Evolutionary conservation across 2,888 invertebrate genomes (phyloP).

Genomic region (Eristalis tenax): DNA sequence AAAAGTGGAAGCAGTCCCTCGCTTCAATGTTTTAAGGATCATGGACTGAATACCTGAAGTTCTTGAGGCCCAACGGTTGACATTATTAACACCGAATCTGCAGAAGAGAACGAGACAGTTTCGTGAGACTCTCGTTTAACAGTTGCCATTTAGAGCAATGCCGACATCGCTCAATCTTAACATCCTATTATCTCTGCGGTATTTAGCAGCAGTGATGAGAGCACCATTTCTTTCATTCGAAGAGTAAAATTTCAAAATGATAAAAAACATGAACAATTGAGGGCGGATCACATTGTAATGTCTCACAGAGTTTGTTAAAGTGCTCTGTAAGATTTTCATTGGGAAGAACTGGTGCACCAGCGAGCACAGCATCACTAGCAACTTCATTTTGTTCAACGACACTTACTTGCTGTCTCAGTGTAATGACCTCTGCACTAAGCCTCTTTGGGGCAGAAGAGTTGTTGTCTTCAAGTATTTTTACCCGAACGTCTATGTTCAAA

Average conservation of each 20-base stretch:
- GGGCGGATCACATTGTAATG: too few relatives aligned
- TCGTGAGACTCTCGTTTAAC: background rate
- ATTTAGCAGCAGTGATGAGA: background rate
- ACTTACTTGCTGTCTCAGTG: constrained; percentile 9
- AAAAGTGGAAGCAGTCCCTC: too few relatives aligned
- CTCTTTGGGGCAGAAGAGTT: background rate
- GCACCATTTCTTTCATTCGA: background rate
- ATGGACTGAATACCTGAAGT: too few relatives aligned
- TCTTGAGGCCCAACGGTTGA: too few relatives aligned
- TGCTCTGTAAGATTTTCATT: background rate
- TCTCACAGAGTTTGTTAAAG: too few relatives aligned
- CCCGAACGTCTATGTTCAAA: background rate
- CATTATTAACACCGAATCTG: too few relatives aligned
- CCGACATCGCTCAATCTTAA: background rate
- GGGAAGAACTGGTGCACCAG: constrained; percentile 5
- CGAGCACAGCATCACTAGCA: constrained; percentile 5
- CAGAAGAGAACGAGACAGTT: background rate
- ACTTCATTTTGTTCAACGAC: background rate
- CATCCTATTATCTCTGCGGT: background rate
- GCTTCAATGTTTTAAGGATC: too few relatives aligned
- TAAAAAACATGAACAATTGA: background rate
- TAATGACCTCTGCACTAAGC: background rate
- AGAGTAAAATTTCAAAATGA: background rate
- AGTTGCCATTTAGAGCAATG: background rate
- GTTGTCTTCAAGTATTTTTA: background rate